Evolutionary conservation across 2,113 vertebrate species (phyloP), one percentile per base, ranked within the genome.

Genomic region (Passer domesticus): DNA sequence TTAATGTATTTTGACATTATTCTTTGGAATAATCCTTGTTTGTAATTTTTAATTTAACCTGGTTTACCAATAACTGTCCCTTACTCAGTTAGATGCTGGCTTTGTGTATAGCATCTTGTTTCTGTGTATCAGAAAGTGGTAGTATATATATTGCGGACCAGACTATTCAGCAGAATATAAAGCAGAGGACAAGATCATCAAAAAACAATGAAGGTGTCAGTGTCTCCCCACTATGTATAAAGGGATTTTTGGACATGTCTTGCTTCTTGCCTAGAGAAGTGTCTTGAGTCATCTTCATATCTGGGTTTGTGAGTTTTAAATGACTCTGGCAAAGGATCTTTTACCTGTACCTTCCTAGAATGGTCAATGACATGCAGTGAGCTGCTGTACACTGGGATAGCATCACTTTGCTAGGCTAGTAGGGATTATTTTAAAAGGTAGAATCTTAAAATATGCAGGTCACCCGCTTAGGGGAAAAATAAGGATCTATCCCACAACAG

Each of bases 1-100:
- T 80, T 93, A 87, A 92, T 85, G 67, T 75, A 43, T 87, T 93
- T 97, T 60, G 73, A 39, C 43, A 37, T 94, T 95, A 60, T 66
- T 83, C 75, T 79, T 63, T 89, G 63, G 55, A 70, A 25, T 87
- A 92, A 85, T 90, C 67, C 50, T 75, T 81, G 47, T 1, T 86
- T 88, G 86, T 86, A 90, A 72, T 94, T 90, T 68, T 56, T 44
- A 70, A 56, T 80, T 90, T 85, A 67, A 88, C 46, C 43, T 59
- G 23, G 30, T 70, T 92, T 74, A 64, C 76, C 88, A 74, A 46
- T 69, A 88, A 89, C 46, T 77, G 79, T 47, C 33, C 37, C 10
- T 46, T 55, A 43, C 31, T 63, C 60, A 15, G 35, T 58, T 53
- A 58, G 16, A 12, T 73, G 27, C 19, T 55, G 16, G 52, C 28